These are phyloP conservation scores for Boleophthalmus pectinirostris DNA, from an alignment of 2,113 vertebrate genomes.

Conservation along the genomic window DNA sequence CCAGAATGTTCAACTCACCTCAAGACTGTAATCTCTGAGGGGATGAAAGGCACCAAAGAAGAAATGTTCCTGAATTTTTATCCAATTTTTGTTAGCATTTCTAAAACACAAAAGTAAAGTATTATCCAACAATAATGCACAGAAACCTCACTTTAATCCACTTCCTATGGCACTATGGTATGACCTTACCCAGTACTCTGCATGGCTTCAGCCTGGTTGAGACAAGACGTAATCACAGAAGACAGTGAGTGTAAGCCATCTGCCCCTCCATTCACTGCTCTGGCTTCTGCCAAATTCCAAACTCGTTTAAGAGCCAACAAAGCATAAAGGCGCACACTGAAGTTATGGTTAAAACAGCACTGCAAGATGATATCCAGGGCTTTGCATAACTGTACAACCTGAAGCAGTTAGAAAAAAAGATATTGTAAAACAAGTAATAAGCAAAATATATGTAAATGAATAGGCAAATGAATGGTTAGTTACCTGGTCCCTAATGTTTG, in stretches of 20 bases:
- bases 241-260: slow-evolving; percentile 75
- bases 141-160: not conserved
- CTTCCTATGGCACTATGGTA: not conserved
- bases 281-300: slow-evolving; percentile 79
- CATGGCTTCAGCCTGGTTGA: slow-evolving; percentile 86
- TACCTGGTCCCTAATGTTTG: slow-evolving; percentile 82
- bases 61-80: slow-evolving; percentile 93
- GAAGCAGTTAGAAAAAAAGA: not conserved
- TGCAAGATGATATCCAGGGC: slow-evolving; percentile 82
- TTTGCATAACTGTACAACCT: slow-evolving; percentile 79
- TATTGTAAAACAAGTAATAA: not conserved
- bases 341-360: slow-evolving; percentile 94
- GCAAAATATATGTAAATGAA: not conserved
- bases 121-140: not conserved
- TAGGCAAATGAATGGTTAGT: slow-evolving; percentile 7
- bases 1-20: slow-evolving; percentile 66
- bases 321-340: slow-evolving; percentile 90
- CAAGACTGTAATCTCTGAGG: slow-evolving; percentile 84
- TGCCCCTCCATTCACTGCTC: slow-evolving; percentile 38
- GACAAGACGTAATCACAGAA: slow-evolving; percentile 84
- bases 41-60: slow-evolving; percentile 90
- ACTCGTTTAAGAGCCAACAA: slow-evolving; percentile 88
- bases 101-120: slow-evolving; percentile 61
- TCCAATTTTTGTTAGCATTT: slow-evolving; percentile 93
- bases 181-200: slow-evolving; percentile 85